Conservation (phyloP, 2,113 vertebrate genomes). For the Panthera uncia region DNA sequence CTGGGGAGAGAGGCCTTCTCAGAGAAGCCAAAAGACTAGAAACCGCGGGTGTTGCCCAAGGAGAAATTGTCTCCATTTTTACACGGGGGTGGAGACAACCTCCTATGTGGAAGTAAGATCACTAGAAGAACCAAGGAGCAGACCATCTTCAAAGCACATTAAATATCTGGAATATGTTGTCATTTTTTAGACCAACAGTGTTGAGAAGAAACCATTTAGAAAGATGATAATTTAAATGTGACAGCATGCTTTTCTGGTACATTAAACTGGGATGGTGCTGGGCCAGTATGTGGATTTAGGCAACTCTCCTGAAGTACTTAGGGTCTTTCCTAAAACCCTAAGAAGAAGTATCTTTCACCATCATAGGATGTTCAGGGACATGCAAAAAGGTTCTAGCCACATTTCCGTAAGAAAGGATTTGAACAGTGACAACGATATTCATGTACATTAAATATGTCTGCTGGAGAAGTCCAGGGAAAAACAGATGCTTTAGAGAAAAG, state of each 20-base stretch:
- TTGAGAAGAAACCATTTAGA: slow-evolving; percentile 9
- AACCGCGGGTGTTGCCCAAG: not conserved
- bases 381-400: not conserved
- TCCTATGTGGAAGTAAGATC: not conserved
- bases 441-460: not conserved
- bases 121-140: not conserved
- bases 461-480: not conserved
- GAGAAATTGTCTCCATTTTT: not conserved
- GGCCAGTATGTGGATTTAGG: not conserved
- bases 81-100: not conserved
- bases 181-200: not conserved
- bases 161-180: not conserved
- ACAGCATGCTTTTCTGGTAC: not conserved
- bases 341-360: not conserved
- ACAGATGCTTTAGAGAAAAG: not conserved
- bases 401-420: not conserved
- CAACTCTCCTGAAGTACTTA: not conserved
- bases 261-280: not conserved
- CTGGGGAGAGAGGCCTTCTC: not conserved
- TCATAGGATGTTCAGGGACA: not conserved
- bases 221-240: not conserved
- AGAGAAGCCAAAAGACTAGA: not conserved
- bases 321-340: not conserved
- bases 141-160: not conserved
- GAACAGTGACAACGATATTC: not conserved